These are phyloP conservation scores for Brenthis daphne DNA, from an alignment of 2,888 invertebrate genomes.

Conservation along the genomic window DNA sequence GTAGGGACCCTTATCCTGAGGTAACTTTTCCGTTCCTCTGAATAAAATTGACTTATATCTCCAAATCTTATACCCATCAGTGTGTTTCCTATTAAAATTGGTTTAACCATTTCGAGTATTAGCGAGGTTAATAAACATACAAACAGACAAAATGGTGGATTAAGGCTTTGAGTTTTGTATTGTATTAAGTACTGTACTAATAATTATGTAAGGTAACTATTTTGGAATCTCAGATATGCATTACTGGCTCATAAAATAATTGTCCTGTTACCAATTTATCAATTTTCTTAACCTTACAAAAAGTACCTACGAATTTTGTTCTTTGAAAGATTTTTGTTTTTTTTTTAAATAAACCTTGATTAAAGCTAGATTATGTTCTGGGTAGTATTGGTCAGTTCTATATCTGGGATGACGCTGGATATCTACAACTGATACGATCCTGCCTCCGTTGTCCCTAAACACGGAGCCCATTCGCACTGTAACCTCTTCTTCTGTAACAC, in stretches of 20 bases:
- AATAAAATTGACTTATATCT: no score
- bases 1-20: no score
- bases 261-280: neutral
- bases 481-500: constrained; percentile 69
- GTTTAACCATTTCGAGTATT: no score
- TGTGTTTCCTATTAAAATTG: no score
- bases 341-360: constrained; percentile 56
- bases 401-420: constrained; percentile 70
- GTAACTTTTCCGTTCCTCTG: no score
- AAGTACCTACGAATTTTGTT: neutral
- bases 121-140: no score
- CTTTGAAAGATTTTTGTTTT: neutral
- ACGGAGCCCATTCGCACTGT: constrained; percentile 70
- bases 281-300: neutral
- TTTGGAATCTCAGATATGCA: no score
- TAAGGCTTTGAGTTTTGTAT: no score
- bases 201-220: no score
- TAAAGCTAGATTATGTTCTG: constrained; percentile 74
- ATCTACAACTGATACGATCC: constrained; percentile 59
- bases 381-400: constrained; percentile 71
- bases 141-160: no score
- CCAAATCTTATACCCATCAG: no score
- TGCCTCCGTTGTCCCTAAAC: constrained; percentile 71
- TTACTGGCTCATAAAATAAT: neutral
- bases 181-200: no score